These are phyloP conservation scores for Rhorus exstirpatorius DNA, from an alignment of 2,888 invertebrate genomes.

Conservation along the genomic window DNA sequence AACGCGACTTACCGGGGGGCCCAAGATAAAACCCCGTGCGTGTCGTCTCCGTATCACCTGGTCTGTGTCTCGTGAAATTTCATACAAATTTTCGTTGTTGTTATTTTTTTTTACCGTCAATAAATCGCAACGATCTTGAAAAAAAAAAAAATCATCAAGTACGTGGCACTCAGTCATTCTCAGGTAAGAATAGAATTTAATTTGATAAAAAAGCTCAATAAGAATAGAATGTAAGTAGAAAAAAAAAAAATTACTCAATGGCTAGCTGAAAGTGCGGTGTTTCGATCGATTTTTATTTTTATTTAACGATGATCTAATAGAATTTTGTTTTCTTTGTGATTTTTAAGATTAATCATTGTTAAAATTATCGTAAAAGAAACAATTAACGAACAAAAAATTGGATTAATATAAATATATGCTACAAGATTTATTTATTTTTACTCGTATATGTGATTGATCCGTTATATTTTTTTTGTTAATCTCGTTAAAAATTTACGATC, in stretches of 20 bases:
- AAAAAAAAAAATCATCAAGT: constrained; percentile 15
- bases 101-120: constrained; percentile 22
- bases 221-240: not conserved
- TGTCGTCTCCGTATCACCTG: constrained; percentile 80
- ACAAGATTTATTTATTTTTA: too few relatives aligned
- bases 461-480: not conserved
- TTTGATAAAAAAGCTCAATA: not conserved
- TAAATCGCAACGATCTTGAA: constrained; percentile 20
- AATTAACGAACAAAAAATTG: too few relatives aligned
- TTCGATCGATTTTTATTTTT: not conserved
- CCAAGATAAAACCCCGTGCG: constrained; percentile 84
- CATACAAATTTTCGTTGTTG: constrained; percentile 25
- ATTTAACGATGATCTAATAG: too few relatives aligned
- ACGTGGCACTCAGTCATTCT: constrained; percentile 14
- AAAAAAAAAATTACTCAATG: too few relatives aligned
- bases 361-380: too few relatives aligned
- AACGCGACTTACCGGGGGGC: constrained; percentile 81
- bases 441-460: not conserved
- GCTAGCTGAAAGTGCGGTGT: too few relatives aligned
- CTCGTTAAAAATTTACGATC: not conserved
- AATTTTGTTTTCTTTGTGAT: too few relatives aligned
- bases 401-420: too few relatives aligned
- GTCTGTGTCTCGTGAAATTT: constrained; percentile 67
- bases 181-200: constrained; percentile 48
- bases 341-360: too few relatives aligned